Percentiles rank a stretch among this genome's conserved stretches.
phyloP scores from a whole-genome alignment of 2,113 vertebrate genomes.

The Oryzias celebensis region DNA sequence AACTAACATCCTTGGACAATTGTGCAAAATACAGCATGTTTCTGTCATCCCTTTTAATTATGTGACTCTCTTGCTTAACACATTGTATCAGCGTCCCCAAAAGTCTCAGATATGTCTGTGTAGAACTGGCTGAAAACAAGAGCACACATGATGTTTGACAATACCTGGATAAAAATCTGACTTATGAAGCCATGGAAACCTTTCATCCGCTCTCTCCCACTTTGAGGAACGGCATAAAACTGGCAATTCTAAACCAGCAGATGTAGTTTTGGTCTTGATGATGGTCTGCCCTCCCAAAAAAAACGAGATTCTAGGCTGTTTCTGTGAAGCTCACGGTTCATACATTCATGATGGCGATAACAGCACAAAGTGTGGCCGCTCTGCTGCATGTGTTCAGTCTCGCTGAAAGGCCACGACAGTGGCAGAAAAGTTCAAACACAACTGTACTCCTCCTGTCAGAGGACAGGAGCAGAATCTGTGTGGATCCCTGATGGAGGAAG shows the following conservation, averaged over 20 bases:
- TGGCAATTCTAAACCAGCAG: not conserved
- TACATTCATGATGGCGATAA: conserved; percentile 9
- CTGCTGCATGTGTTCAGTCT: not conserved
- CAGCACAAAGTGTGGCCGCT: not conserved
- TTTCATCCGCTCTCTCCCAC: not conserved
- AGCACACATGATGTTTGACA: conserved; percentile 14
- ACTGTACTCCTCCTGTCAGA: conserved; percentile 23
- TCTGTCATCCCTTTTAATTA: conserved; percentile 13
- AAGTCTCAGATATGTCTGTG: conserved; percentile 5
- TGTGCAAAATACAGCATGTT: not conserved
- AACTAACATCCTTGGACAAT: not conserved
- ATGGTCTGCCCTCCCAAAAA: not conserved
- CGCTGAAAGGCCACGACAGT: not conserved
- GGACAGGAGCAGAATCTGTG: conserved; percentile 20
- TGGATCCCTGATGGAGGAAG: conserved; percentile 9
- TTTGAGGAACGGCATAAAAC: not conserved
- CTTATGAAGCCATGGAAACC: conserved; percentile 4
- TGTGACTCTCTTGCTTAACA: not conserved
- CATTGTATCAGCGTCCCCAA: not conserved
- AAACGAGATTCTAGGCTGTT: conserved; percentile 1
- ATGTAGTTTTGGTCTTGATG: not conserved
- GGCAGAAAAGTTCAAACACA: not conserved
- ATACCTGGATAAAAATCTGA: conserved; percentile 19
- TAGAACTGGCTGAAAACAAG: conserved; percentile 1
- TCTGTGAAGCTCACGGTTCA: conserved; percentile 21